Conservation (phyloP, 2,113 vertebrate genomes). For the Pyrgilauda ruficollis region DNA sequence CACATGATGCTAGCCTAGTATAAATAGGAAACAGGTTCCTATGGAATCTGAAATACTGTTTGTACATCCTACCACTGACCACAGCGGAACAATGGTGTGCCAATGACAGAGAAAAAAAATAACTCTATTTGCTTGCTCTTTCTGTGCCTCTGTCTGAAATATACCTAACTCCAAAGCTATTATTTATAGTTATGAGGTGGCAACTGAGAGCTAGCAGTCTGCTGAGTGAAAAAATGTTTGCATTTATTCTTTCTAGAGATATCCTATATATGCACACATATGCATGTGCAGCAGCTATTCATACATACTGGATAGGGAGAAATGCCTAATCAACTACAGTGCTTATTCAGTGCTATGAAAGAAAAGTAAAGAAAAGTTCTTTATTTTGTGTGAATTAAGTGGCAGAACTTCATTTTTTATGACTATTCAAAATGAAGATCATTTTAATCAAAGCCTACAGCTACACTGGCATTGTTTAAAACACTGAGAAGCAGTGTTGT, state of each 20-base stretch:
- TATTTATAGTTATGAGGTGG: slow-evolving; percentile 72
- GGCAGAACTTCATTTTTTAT: background rate
- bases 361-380: background rate
- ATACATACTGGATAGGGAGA: background rate
- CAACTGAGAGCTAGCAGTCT: slow-evolving; percentile 70
- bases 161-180: slow-evolving; percentile 56
- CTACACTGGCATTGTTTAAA: background rate
- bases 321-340: slow-evolving; percentile 42
- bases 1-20: slow-evolving; percentile 39
- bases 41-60: slow-evolving; percentile 56
- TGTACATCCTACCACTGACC: slow-evolving; percentile 66
- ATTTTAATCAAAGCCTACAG: background rate
- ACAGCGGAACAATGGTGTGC: slow-evolving; percentile 64
- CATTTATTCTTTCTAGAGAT: slow-evolving; percentile 55
- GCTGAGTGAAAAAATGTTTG: slow-evolving; percentile 61
- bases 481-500: background rate
- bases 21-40: slow-evolving; percentile 66
- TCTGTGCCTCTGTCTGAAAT: slow-evolving; percentile 53
- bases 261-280: background rate
- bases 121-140: slow-evolving; percentile 51
- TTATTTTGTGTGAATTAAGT: background rate
- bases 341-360: background rate
- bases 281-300: slow-evolving; percentile 29
- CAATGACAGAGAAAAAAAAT: slow-evolving; percentile 15
- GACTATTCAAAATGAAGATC: background rate